These are phyloP conservation scores for Hofmannophila pseudospretella DNA, from an alignment of 2,888 invertebrate species.

Conservation along the genomic window DNA sequence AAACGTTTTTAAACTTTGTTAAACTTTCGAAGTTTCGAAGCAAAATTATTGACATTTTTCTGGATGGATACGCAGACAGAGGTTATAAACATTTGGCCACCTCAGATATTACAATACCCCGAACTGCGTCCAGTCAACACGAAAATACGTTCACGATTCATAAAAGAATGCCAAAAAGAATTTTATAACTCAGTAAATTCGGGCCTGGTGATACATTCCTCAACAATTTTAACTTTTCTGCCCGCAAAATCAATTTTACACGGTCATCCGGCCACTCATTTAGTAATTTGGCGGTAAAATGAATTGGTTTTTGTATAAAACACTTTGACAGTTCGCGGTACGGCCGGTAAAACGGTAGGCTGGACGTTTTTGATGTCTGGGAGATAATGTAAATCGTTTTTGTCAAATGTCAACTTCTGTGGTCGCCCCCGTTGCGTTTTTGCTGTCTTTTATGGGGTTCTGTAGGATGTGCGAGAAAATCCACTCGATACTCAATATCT, in stretches of 20 bases:
- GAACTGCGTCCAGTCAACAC: slow-evolving; percentile 29
- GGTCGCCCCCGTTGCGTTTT: slow-evolving; percentile 48
- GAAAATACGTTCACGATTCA: slow-evolving; percentile 16
- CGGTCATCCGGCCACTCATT: slow-evolving; percentile 11
- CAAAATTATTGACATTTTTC: neutral
- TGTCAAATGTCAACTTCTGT: slow-evolving; percentile 76
- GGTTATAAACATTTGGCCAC: slow-evolving; percentile 12
- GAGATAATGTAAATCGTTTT: slow-evolving; percentile 64
- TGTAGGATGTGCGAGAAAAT: neutral
- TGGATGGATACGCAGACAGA: slow-evolving; percentile 4
- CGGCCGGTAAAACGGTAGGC: slow-evolving; percentile 69
- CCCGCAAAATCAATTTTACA: fast-evolving
- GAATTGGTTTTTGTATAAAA: slow-evolving; percentile 43
- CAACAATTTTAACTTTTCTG: slow-evolving; percentile 1
- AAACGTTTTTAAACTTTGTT: no score
- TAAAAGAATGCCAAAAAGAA: slow-evolving; percentile 40
- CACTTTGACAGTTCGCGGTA: slow-evolving; percentile 74
- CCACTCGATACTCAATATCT: no score
- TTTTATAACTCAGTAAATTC: slow-evolving; percentile 70
- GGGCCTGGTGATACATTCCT: slow-evolving; percentile 51
- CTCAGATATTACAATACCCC: slow-evolving; percentile 15
- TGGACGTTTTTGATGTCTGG: slow-evolving; percentile 65
- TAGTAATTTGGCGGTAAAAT: slow-evolving; percentile 11
- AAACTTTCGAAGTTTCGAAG: neutral
- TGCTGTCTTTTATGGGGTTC: slow-evolving; percentile 19